These are phyloP conservation scores for Sarcophaga carnaria DNA, from an alignment of 2,888 invertebrate species.

Conservation along the genomic window DNA sequence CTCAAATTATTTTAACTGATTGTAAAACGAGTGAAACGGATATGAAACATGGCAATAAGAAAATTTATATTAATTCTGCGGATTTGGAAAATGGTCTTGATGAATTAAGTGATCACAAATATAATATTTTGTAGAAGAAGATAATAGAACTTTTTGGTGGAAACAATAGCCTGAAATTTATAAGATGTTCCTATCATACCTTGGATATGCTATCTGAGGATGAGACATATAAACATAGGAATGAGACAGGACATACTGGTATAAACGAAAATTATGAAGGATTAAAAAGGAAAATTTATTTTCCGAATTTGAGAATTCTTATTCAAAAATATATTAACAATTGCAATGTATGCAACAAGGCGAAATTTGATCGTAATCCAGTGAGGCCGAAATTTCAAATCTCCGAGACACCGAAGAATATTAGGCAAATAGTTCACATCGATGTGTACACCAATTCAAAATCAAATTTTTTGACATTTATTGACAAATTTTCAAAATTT, in stretches of 20 bases:
- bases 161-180: constrained; percentile 56
- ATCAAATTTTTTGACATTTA: constrained; percentile 61
- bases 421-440: constrained; percentile 36
- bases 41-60: constrained; percentile 38
- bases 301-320: constrained; percentile 53
- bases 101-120: constrained; percentile 46
- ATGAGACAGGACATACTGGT: constrained; percentile 59
- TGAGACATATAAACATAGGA: constrained; percentile 55
- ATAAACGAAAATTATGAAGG: constrained; percentile 66
- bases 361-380: constrained; percentile 36
- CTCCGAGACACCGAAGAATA: constrained; percentile 10
- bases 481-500: constrained; percentile 68
- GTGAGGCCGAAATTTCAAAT: constrained; percentile 15
- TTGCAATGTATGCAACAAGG: constrained; percentile 45
- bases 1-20: constrained; percentile 42
- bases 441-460: constrained; percentile 51
- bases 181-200: constrained; percentile 58
- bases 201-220: constrained; percentile 36
- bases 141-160: constrained; percentile 59
- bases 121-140: constrained; percentile 53
- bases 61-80: constrained; percentile 36
- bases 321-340: constrained; percentile 64
- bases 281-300: constrained; percentile 56
- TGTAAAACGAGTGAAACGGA: constrained; percentile 36
- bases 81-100: constrained; percentile 47